Evolutionary conservation across 2,797 vertebrate species (phyloP).

Genomic region (Ctenochaetus hawaiiensis): DNA sequence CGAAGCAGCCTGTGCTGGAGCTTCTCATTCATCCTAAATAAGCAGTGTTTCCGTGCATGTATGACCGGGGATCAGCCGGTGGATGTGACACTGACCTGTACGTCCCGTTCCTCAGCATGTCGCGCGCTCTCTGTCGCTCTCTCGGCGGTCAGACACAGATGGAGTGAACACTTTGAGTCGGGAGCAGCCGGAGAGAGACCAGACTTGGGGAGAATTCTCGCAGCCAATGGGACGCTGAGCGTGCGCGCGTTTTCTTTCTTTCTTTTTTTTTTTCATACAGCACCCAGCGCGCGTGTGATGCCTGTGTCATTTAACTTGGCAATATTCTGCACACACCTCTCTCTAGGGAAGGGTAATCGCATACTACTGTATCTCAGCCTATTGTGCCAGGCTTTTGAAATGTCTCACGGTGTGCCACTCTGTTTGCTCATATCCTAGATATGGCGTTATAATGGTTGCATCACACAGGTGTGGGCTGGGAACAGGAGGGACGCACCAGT

Average conservation of each 20-base stretch:
- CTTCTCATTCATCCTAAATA: slow-evolving; percentile 4
- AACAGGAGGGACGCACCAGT: slow-evolving; percentile 26
- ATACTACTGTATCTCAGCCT: slow-evolving; percentile 9
- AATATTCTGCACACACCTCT: slow-evolving; percentile 76
- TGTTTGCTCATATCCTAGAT: slow-evolving; percentile 51
- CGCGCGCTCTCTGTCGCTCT: slow-evolving; percentile 15
- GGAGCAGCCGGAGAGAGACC: slow-evolving; percentile 70
- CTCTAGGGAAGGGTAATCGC: slow-evolving; percentile 58
- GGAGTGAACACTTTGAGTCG: slow-evolving; percentile 76
- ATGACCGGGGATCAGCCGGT: background rate
- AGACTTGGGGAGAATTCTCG: slow-evolving; percentile 71
- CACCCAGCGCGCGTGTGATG: slow-evolving; percentile 49
- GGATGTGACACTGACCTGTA: slow-evolving; percentile 77
- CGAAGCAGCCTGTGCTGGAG: slow-evolving; percentile 20
- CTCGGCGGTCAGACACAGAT: slow-evolving; percentile 63
- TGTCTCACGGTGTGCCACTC: background rate
- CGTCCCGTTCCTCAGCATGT: slow-evolving; percentile 83
- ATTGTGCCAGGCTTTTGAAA: slow-evolving; percentile 13
- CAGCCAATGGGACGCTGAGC: slow-evolving; percentile 81
- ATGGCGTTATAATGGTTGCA: slow-evolving; percentile 19
- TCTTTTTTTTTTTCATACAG: background rate
- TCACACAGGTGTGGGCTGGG: slow-evolving; percentile 33
- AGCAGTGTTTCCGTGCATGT: background rate
- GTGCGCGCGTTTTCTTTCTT: slow-evolving; percentile 63
- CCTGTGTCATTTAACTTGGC: slow-evolving; percentile 82